Evolutionary conservation across 1,140 invertebrate genomes (phyloP), one percentile per base, ranked within the genome.

Genomic region (Heliconius hewitsoni): DNA sequence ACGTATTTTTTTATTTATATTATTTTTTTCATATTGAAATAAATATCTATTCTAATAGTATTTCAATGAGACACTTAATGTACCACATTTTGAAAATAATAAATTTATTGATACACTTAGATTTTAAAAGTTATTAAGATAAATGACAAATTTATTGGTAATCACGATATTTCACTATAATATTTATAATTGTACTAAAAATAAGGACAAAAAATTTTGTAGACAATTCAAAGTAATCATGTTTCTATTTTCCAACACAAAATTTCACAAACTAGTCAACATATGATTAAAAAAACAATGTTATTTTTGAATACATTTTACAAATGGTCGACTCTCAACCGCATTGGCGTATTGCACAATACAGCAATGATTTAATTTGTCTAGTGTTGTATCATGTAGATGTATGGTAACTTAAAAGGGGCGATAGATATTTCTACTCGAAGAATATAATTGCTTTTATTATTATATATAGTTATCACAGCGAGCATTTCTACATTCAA

Each of bases 241-340:
- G 16, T 52, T 52, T 52, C 16, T 8, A 19, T 18, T 52, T 19
- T 52, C 50, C 50, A 52, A 6, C 50, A 52, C 50, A 3, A 52
- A 52, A 52, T 19, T 19, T 18, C 18, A 52, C 50, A 52, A 52
- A 52, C 42, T 46, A 46, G 11, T 52, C 16, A 18, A 52, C 16
- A 19, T 19, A 52, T 8, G 18, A 52, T 52, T 52, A 6, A 19
- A 52, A 30, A 66, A 66, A 66, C 23, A 30, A 66, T 23, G 9
- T 13, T 66, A 27, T 66, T 66, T 60, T 66, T 66, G 60, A 66
- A 66, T 27, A 66, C 60, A 66, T 66, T 66, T 66, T 13, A 66
- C 60, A 66, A 27, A 27, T n/a, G 19, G 19, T 66, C 23, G 11
- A 66, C 13, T 30, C 60, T 66, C 60, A 16, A 27, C 60, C 60